Percentiles rank a stretch among this genome's conserved stretches.
Evolutionary conservation across 2,113 vertebrate genomes (phyloP).

Genomic region (Callospermophilus lateralis): DNA sequence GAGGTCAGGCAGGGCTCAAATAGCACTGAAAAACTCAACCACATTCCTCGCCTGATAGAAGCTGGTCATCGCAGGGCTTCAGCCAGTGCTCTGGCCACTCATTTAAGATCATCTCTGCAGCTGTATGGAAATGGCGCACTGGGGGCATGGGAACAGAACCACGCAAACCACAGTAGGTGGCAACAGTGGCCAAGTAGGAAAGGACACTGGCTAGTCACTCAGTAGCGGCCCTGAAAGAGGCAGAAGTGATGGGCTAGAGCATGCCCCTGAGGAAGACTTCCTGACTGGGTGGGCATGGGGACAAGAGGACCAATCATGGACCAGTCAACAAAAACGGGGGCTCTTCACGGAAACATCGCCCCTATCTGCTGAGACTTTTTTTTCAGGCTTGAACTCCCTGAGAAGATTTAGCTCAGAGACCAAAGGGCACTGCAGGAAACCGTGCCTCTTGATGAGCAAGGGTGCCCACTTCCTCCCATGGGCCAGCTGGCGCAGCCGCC

Average conservation of each 20-base stretch:
- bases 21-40: not conserved
- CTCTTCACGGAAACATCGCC: not conserved
- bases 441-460: not conserved
- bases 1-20: not conserved
- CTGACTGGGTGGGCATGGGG: not conserved
- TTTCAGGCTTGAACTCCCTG: not conserved
- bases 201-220: not conserved
- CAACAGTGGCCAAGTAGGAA: fast-evolving
- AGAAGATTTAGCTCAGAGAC: slow-evolving; percentile 37
- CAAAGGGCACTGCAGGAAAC: slow-evolving; percentile 62
- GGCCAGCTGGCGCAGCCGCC: not conserved
- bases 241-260: not conserved
- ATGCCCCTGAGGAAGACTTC: not conserved
- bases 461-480: not conserved
- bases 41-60: not conserved
- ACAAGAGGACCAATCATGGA: not conserved
- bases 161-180: not conserved
- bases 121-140: not conserved
- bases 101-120: not conserved
- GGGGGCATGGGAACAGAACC: not conserved
- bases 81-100: not conserved
- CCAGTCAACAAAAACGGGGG: not conserved
- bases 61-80: not conserved
- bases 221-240: not conserved
- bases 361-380: slow-evolving; percentile 16